These are phyloP conservation scores for Caranx melampygus DNA, from an alignment of 2,113 vertebrate genomes.

Conservation along the genomic window DNA sequence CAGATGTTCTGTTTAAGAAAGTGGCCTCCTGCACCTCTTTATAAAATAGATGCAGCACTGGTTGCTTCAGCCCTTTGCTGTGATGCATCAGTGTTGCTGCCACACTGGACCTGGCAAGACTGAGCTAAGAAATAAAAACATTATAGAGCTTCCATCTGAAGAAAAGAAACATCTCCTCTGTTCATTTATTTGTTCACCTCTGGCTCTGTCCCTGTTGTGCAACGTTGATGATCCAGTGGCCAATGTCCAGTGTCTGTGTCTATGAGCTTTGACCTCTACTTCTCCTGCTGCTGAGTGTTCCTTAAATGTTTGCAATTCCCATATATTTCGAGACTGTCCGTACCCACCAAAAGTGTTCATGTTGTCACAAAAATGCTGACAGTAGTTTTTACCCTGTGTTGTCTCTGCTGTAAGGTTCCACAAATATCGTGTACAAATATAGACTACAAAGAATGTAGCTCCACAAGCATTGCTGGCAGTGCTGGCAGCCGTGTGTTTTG, in stretches of 20 bases:
- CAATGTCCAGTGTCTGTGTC: too few relatives aligned
- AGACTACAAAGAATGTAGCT: not conserved
- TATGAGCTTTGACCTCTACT: not conserved
- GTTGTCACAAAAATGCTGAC: not conserved
- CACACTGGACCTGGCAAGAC: too few relatives aligned
- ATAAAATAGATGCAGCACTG: too few relatives aligned
- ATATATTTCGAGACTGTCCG: not conserved
- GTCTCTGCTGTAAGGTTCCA: not conserved
- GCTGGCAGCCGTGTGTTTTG: not conserved
- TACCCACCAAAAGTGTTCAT: not conserved
- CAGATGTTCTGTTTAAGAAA: not conserved
- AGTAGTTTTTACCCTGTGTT: not conserved
- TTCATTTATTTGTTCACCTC: too few relatives aligned
- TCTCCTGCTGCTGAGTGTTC: not conserved
- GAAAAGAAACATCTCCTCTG: too few relatives aligned
- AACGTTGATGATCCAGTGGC: too few relatives aligned
- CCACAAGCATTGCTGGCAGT: not conserved
- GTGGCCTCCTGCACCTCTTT: not conserved
- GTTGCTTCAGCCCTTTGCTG: too few relatives aligned
- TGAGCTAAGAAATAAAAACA: too few relatives aligned
- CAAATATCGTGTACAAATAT: not conserved
- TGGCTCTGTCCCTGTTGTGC: too few relatives aligned
- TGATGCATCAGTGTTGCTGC: too few relatives aligned
- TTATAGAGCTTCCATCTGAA: too few relatives aligned
- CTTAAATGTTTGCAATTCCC: not conserved